Evolutionary conservation across 2,888 invertebrate species (phyloP).

Genomic region (Drosophila emarginata): DNA sequence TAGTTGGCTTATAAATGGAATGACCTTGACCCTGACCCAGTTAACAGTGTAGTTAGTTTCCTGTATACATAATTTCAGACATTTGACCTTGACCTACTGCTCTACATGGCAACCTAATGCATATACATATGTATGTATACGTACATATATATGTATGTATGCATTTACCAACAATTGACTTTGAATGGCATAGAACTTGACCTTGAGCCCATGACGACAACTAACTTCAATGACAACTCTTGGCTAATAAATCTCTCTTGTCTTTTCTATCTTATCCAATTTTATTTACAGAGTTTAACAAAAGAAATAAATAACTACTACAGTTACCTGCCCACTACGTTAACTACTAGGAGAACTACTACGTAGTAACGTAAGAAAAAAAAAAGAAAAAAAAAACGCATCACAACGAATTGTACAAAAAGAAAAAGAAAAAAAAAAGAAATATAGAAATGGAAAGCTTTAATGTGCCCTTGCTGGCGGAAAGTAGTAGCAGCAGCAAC

Average conservation of each 20-base stretch:
- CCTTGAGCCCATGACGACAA: slow-evolving; percentile 13
- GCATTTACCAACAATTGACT: background rate
- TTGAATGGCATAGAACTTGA: slow-evolving; percentile 32
- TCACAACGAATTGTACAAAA: slow-evolving; percentile 53
- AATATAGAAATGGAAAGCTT: slow-evolving; percentile 67
- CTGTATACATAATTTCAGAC: slow-evolving; percentile 4
- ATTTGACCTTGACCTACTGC: slow-evolving; percentile 38
- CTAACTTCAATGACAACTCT: slow-evolving; percentile 6
- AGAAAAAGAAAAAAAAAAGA: slow-evolving; percentile 13
- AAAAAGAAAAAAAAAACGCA: slow-evolving; percentile 36
- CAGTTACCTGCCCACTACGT: slow-evolving; percentile 41
- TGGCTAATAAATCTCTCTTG: slow-evolving; percentile 8
- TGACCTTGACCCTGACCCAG: slow-evolving; percentile 49
- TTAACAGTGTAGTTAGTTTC: slow-evolving; percentile 37
- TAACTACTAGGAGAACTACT: slow-evolving; percentile 7
- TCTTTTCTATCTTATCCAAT: slow-evolving; percentile 11
- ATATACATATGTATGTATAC: no score
- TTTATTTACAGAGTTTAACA: slow-evolving; percentile 14
- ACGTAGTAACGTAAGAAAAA: background rate
- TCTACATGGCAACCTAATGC: background rate
- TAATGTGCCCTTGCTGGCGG: slow-evolving; percentile 69
- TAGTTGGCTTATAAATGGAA: background rate
- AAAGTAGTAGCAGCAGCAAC: slow-evolving; percentile 50
- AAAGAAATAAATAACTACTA: slow-evolving; percentile 34
- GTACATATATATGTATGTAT: no score